Evolutionary conservation across 2,888 invertebrate species (phyloP).

Genomic region (Prostheceraeus crozeri): DNA sequence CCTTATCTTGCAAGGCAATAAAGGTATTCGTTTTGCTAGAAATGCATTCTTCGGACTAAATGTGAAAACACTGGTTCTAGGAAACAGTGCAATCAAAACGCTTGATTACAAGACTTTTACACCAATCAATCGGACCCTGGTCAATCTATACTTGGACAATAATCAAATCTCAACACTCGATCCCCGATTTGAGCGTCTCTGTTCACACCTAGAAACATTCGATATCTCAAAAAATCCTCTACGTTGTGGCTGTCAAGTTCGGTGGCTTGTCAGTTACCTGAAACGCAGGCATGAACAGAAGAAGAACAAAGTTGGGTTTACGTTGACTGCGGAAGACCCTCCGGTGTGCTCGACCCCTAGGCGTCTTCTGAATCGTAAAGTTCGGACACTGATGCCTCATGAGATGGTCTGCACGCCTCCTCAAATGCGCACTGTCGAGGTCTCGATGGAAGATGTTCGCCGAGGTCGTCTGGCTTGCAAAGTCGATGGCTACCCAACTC

Average conservation of each 20-base stretch:
- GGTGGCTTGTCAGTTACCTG: constrained; percentile 25
- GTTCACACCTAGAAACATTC: no score
- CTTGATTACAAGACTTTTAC: constrained; percentile 15
- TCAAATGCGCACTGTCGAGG: no score
- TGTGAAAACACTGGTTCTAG: constrained; percentile 23
- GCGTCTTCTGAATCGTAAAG: no score
- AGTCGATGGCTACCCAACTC: no score
- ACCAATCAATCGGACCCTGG: background rate
- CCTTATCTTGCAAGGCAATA: constrained; percentile 18
- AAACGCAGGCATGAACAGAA: no score
- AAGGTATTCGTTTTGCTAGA: background rate
- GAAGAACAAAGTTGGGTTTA: no score
- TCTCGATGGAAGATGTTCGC: no score
- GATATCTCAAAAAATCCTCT: constrained; percentile 29
- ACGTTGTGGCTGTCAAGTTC: constrained; percentile 27
- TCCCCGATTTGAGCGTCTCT: constrained; percentile 9
- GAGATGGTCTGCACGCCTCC: constrained; percentile 27
- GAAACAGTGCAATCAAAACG: constrained; percentile 22
- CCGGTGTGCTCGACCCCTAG: no score
- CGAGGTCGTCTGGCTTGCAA: no score
- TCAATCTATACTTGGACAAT: constrained; percentile 6
- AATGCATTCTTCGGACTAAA: constrained; percentile 22
- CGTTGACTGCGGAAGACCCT: no score
- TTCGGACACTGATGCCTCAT: no score
- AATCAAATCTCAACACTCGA: constrained; percentile 27